Conservation (phyloP, 1,140 invertebrate genomes). For the Epicauta chinensis region DNA sequence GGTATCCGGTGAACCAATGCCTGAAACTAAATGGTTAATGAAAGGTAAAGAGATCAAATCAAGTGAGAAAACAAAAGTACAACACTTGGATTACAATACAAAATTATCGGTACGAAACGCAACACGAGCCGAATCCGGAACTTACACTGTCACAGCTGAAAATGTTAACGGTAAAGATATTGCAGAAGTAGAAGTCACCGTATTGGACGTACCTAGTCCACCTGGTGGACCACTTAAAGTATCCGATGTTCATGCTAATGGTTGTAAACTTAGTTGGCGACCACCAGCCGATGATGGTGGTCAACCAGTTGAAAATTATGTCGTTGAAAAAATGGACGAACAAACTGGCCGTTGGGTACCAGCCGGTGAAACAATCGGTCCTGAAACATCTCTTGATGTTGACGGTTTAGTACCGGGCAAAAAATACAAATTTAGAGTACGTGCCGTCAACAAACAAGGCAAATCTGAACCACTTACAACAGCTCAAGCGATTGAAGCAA, state of each 20-base stretch:
- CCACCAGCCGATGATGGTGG: slow-evolving; percentile 88
- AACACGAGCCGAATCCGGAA: slow-evolving; percentile 81
- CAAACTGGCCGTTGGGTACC: slow-evolving; percentile 88
- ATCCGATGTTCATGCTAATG: slow-evolving; percentile 77
- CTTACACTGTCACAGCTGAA: slow-evolving; percentile 86
- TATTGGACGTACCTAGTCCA: slow-evolving; percentile 82
- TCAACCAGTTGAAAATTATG: slow-evolving; percentile 82
- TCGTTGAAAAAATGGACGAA: slow-evolving; percentile 93
- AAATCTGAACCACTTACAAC: slow-evolving; percentile 90
- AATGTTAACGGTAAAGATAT: slow-evolving; percentile 90
- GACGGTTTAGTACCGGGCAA: slow-evolving; percentile 80
- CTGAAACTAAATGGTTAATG: slow-evolving; percentile 82
- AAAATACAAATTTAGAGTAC: slow-evolving; percentile 94
- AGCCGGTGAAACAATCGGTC: slow-evolving; percentile 81
- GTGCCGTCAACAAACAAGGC: slow-evolving; percentile 93
- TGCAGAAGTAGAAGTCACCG: slow-evolving; percentile 86
- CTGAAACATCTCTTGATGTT: slow-evolving; percentile 62
- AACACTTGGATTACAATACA: slow-evolving; percentile 83
- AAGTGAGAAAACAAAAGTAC: slow-evolving; percentile 65
- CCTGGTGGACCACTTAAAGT: slow-evolving; percentile 90
- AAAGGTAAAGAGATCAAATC: slow-evolving; percentile 66
- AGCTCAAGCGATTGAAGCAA: slow-evolving; percentile 86
- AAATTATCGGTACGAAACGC: slow-evolving; percentile 81
- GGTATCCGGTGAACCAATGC: slow-evolving; percentile 83
- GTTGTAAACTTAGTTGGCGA: slow-evolving; percentile 80